phyloP scores from a whole-genome alignment of 2,797 vertebrate genomes.

The Tamandua tetradactyla region DNA sequence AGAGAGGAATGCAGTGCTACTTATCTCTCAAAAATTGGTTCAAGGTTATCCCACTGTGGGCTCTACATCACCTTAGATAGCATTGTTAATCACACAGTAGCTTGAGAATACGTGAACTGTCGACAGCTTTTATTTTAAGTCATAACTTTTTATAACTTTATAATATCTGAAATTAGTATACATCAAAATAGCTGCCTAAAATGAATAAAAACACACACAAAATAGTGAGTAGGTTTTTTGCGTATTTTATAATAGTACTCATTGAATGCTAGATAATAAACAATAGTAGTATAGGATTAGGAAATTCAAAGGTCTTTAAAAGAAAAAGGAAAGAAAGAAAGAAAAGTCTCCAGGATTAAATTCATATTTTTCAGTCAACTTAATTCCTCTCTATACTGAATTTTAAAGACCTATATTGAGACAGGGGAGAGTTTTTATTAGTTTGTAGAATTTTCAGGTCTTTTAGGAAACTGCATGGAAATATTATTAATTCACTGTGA shows the following conservation, averaged over 20 bases:
- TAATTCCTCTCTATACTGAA: constrained; percentile 40
- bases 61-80: neutral
- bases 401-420: constrained; percentile 49
- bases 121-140: neutral
- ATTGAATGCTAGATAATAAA: neutral
- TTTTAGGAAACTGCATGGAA: constrained; percentile 82
- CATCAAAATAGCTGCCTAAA: neutral
- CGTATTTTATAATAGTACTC: neutral
- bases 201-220: neutral
- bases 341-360: neutral
- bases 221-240: neutral
- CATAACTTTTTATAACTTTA: neutral
- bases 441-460: constrained; percentile 59
- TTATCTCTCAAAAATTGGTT: neutral
- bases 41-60: neutral
- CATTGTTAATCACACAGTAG: neutral
- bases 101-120: neutral
- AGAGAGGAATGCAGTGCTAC: neutral
- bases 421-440: constrained; percentile 40
- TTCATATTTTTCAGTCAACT: constrained; percentile 18
- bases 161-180: neutral
- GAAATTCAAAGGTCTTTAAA: neutral
- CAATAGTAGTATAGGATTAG: constrained; percentile 31
- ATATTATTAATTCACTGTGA: constrained; percentile 79
- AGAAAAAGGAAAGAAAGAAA: neutral